A percentile compares a stretch with the other conserved stretches of the same genome.
Conservation (phyloP, 2,888 invertebrate species). For the Argyresthia goedartella region DNA sequence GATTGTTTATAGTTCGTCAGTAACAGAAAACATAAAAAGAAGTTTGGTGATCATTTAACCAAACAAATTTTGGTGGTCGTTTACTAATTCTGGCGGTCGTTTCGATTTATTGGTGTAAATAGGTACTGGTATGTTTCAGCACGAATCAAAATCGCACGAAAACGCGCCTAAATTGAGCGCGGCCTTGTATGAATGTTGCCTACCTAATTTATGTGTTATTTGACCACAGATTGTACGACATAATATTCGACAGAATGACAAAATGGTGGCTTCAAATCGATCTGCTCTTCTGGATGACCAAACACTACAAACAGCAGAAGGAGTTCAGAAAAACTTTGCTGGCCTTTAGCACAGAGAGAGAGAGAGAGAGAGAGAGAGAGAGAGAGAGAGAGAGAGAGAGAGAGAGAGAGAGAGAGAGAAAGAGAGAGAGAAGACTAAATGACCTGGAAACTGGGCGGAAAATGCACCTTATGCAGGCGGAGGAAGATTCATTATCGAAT, state of each 20-base stretch:
- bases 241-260: constrained; percentile 44
- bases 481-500: constrained; percentile 28
- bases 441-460: constrained; percentile 9
- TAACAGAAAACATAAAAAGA: too few relatives aligned
- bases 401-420: constrained; percentile 21
- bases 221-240: constrained; percentile 32
- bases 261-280: constrained; percentile 52
- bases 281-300: constrained; percentile 35
- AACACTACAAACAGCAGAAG: constrained; percentile 17
- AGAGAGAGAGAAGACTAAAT: constrained; percentile 23
- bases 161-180: too few relatives aligned
- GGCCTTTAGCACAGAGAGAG: constrained; percentile 23
- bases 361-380: constrained; percentile 20
- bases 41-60: too few relatives aligned
- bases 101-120: too few relatives aligned
- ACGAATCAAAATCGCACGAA: too few relatives aligned
- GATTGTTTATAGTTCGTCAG: too few relatives aligned
- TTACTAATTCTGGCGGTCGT: too few relatives aligned
- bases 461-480: constrained; percentile 20
- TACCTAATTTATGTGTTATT: background rate
- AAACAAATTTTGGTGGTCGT: too few relatives aligned
- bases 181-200: too few relatives aligned
- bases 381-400: constrained; percentile 19
- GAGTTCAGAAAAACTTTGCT: constrained; percentile 17
- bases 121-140: too few relatives aligned